phyloP scores from a whole-genome alignment of 92 coral and sea anemone species.

The Actinostola sp. region DNA sequence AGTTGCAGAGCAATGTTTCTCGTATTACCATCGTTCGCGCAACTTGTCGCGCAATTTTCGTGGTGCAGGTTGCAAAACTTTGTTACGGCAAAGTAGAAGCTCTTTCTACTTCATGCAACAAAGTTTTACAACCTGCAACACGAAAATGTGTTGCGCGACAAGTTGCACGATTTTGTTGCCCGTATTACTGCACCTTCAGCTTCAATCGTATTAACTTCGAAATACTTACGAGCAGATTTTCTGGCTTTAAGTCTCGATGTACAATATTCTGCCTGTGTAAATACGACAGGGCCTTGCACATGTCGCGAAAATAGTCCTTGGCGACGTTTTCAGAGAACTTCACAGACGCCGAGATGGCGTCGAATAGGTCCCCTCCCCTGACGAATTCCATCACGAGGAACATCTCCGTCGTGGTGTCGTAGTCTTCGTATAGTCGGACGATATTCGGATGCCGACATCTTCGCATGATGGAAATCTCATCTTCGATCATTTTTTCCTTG shows the following conservation, averaged over 20 bases:
- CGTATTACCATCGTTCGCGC: no score
- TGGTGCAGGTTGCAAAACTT: no score
- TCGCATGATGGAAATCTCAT: conserved; percentile 92
- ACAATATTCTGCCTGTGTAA: conserved; percentile 90
- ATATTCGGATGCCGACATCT: conserved; percentile 87
- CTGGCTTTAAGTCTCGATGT: conserved; percentile 97
- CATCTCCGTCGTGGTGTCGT: conserved; percentile 75
- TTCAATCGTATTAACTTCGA: conserved; percentile 12
- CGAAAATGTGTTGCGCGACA: no score
- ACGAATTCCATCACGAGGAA: conserved; percentile 91
- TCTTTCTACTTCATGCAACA: no score
- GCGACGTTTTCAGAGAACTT: conserved; percentile 91
- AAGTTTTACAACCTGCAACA: no score
- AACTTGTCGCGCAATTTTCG: no score
- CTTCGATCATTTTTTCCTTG: conserved; percentile 94
- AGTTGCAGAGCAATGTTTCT: no score
- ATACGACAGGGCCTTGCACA: conserved; percentile 82
- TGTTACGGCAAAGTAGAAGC: no score
- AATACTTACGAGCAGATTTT: conserved; percentile 87
- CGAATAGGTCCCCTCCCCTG: conserved; percentile 92
- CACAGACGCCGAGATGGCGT: conserved; percentile 89
- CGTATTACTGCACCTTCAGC: no score
- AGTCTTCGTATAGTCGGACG: conserved; percentile 86
- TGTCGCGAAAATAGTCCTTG: conserved; percentile 75
- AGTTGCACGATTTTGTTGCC: no score